Evolutionary conservation across 2,888 invertebrate genomes (phyloP).

Genomic region (Iphiclides podalirius): DNA sequence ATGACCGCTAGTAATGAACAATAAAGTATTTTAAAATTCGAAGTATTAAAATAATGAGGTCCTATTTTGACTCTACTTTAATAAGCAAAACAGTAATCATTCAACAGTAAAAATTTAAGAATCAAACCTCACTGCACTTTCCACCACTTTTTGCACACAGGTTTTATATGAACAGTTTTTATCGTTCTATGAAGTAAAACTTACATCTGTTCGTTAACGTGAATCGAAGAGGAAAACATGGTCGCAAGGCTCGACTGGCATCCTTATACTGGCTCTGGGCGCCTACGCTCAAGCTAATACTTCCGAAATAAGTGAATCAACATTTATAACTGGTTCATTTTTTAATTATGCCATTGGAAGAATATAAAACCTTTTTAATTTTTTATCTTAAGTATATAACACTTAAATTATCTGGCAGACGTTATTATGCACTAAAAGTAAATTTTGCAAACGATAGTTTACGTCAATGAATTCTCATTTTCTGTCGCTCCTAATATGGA

Average conservation of each 20-base stretch:
- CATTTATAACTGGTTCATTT: slow-evolving; percentile 17
- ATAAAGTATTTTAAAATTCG: no score
- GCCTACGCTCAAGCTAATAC: slow-evolving; percentile 51
- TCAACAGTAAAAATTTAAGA: neutral
- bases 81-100: no score
- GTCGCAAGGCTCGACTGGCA: slow-evolving; percentile 35
- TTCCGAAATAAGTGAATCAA: slow-evolving; percentile 9
- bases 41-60: no score
- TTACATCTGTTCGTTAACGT: slow-evolving; percentile 62
- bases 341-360: neutral
- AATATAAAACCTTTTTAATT: neutral
- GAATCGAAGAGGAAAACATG: slow-evolving; percentile 58
- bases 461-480: neutral
- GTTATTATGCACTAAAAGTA: no score
- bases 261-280: slow-evolving; percentile 60
- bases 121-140: slow-evolving; percentile 21
- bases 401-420: neutral
- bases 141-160: slow-evolving; percentile 15
- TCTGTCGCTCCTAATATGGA: slow-evolving; percentile 20
- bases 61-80: no score
- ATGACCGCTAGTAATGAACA: no score
- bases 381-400: neutral
- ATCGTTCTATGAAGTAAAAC: slow-evolving; percentile 35
- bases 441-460: neutral
- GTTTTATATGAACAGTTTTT: slow-evolving; percentile 12